phyloP scores from a whole-genome alignment of 2,797 vertebrate species.

The Picus viridis region DNA sequence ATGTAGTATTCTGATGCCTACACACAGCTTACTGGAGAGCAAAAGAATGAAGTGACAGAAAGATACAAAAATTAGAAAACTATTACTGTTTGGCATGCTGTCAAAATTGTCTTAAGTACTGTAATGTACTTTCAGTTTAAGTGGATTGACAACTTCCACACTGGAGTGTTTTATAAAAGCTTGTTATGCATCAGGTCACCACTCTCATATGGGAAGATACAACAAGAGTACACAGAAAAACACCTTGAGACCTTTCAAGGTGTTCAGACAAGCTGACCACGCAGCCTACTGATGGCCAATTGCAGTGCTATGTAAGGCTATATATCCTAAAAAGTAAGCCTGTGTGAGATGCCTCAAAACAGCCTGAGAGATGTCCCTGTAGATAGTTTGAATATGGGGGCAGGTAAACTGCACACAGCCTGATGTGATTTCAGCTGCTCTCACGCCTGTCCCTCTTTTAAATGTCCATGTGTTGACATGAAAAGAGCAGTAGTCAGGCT shows the following conservation, averaged over 20 bases:
- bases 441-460: not conserved
- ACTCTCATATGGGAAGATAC: not conserved
- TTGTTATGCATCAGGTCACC: not conserved
- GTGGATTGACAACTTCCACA: not conserved
- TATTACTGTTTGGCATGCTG: not conserved
- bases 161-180: not conserved
- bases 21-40: not conserved
- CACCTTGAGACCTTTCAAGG: not conserved
- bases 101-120: not conserved
- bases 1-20: not conserved
- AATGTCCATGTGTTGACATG: not conserved
- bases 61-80: not conserved
- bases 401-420: not conserved
- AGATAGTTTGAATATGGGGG: not conserved
- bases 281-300: not conserved
- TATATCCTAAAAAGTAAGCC: not conserved
- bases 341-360: not conserved
- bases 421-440: not conserved
- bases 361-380: not conserved
- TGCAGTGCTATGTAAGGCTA: fast-evolving
- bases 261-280: not conserved
- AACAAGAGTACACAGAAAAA: not conserved
- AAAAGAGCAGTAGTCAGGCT: not conserved
- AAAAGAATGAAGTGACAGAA: not conserved
- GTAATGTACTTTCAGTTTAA: not conserved